A percentile compares a stretch with the other conserved stretches of the same genome.
phyloP scores from a whole-genome alignment of 2,113 vertebrate genomes.

The Podiceps cristatus region DNA sequence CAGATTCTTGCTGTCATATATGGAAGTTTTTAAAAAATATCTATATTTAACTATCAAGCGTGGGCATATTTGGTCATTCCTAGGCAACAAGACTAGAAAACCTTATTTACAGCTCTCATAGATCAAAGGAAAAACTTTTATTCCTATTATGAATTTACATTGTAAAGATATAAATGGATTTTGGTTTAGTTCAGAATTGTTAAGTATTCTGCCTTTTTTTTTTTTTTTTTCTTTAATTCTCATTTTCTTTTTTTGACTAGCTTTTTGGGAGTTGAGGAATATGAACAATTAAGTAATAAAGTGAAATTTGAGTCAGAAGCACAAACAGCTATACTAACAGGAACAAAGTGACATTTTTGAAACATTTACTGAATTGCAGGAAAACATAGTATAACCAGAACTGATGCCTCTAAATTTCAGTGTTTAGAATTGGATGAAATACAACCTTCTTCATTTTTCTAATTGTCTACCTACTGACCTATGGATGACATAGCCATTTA shows the following conservation, averaged over 20 bases:
- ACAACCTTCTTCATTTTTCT: background rate
- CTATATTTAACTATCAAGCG: background rate
- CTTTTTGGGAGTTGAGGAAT: background rate
- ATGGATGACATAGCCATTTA: background rate
- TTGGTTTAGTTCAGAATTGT: background rate
- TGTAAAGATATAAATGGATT: background rate
- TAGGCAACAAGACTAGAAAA: background rate
- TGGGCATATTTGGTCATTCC: background rate
- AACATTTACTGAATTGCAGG: background rate
- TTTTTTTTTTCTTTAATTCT: background rate
- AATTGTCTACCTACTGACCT: background rate
- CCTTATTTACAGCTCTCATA: background rate
- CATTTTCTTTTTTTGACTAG: background rate
- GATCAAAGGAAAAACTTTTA: background rate
- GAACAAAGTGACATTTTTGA: background rate
- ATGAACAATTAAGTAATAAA: background rate
- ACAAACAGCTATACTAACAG: background rate
- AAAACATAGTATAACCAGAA: background rate
- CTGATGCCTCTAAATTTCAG: background rate
- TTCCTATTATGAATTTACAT: background rate
- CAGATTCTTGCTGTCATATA: background rate
- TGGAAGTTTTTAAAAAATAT: background rate
- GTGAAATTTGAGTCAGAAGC: background rate
- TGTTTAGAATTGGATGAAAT: background rate
- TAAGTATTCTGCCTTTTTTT: background rate